These are phyloP conservation scores for Galerucella calmariensis DNA, from an alignment of 2,888 invertebrate species.

Conservation along the genomic window DNA sequence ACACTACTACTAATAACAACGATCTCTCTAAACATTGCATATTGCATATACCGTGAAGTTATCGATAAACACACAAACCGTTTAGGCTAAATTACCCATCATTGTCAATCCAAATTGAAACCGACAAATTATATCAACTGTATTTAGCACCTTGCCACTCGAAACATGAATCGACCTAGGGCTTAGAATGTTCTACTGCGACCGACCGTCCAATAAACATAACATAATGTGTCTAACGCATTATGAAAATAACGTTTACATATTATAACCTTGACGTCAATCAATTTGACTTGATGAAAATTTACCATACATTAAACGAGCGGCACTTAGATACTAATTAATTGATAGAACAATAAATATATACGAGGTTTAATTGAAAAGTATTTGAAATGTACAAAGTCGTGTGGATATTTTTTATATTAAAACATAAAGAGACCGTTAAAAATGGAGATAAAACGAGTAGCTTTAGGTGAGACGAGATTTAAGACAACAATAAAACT, in stretches of 20 bases:
- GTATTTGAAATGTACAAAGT: background rate
- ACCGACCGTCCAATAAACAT: background rate
- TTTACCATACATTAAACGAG: background rate
- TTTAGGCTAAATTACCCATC: background rate
- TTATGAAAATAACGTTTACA: background rate
- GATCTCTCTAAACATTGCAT: no score
- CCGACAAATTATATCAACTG: constrained; percentile 24
- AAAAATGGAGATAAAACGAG: constrained; percentile 26
- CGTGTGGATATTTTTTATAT: background rate
- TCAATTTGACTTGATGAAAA: constrained; percentile 19
- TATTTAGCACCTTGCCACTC: constrained; percentile 3
- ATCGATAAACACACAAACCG: background rate
- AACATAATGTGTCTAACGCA: background rate
- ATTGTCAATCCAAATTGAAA: constrained; percentile 27
- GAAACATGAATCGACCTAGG: background rate
- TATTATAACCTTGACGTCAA: constrained; percentile 19
- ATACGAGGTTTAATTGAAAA: no score
- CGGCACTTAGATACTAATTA: constrained; percentile 1
- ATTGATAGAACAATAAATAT: constrained; percentile 4
- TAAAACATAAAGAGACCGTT: background rate
- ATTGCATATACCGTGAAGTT: background rate
- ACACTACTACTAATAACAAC: no score
- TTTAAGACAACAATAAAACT: constrained; percentile 22
- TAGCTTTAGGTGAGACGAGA: constrained; percentile 33
- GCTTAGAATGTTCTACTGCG: background rate